Evolutionary conservation across 2,113 vertebrate genomes (phyloP).

Genomic region (Melanostigma gelatinosum): DNA sequence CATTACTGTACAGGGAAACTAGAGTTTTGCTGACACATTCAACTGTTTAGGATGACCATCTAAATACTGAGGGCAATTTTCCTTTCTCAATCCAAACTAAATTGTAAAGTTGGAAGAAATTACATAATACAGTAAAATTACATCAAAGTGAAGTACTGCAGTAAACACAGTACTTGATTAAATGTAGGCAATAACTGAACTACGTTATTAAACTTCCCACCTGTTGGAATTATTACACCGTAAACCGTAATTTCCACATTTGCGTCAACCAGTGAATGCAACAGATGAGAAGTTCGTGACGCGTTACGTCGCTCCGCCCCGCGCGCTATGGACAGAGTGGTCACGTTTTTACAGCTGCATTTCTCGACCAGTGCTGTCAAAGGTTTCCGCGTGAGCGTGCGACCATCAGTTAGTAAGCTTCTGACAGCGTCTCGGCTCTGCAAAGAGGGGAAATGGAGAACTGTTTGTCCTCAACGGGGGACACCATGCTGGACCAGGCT

Average conservation of each 20-base stretch:
- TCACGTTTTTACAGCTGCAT: neutral
- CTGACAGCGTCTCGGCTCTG: neutral
- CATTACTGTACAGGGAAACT: neutral
- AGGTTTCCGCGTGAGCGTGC: neutral
- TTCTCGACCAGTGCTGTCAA: neutral
- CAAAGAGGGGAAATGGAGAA: slow-evolving; percentile 59
- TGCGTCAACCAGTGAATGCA: slow-evolving; percentile 18
- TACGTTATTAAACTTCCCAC: neutral
- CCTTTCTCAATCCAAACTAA: neutral
- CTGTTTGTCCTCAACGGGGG: slow-evolving; percentile 54
- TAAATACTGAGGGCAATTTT: neutral
- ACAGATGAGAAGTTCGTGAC: slow-evolving; percentile 35
- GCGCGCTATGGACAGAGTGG: neutral
- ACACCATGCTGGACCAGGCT: slow-evolving; percentile 74
- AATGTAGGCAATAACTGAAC: neutral
- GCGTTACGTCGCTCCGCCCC: slow-evolving; percentile 23
- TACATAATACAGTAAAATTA: neutral
- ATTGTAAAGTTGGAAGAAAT: neutral
- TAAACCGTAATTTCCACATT: neutral
- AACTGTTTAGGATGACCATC: neutral
- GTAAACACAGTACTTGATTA: neutral
- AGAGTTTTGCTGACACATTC: neutral
- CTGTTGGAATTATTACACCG: neutral
- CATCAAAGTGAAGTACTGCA: neutral
- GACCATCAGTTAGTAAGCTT: neutral